A percentile compares a stretch with the other conserved stretches of the same genome.
Conservation (phyloP, 2,113 vertebrate species). For the Psittacula cyanocephala region DNA sequence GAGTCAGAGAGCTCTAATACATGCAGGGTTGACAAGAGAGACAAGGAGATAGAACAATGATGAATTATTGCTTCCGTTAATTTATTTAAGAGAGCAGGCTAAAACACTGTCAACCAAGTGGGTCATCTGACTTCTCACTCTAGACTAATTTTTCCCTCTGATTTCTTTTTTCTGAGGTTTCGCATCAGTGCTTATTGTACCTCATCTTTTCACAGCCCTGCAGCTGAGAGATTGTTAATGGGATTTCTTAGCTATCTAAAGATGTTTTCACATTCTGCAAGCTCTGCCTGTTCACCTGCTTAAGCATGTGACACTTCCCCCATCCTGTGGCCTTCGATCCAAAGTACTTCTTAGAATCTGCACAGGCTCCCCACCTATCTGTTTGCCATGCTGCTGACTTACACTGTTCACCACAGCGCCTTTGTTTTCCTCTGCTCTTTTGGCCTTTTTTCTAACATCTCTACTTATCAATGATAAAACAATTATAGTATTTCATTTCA, state of each 20-base stretch:
- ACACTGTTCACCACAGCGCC: not conserved
- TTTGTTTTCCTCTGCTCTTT: not conserved
- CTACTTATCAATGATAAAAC: not conserved
- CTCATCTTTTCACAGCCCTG: conserved; percentile 2
- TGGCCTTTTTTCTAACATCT: not conserved
- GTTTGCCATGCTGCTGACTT: not conserved
- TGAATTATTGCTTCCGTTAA: not conserved
- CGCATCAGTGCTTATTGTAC: not conserved
- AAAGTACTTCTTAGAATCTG: not conserved
- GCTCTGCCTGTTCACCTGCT: conserved; percentile 1
- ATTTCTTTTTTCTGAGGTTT: not conserved
- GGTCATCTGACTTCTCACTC: not conserved
- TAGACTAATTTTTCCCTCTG: not conserved
- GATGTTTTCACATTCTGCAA: not conserved
- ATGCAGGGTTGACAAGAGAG: not conserved
- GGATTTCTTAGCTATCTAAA: not conserved
- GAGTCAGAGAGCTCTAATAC: not conserved
- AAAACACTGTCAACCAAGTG: not conserved
- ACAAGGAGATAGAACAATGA: not conserved
- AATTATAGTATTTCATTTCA: not conserved
- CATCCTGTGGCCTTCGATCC: not conserved
- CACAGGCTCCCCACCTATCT: not conserved
- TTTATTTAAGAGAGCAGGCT: conserved; percentile 19
- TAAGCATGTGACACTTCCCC: not conserved
- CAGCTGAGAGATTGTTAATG: conserved; percentile 3